Evolutionary conservation across 2,797 vertebrate species (phyloP).

Genomic region (Neosilurus mollespiculum): DNA sequence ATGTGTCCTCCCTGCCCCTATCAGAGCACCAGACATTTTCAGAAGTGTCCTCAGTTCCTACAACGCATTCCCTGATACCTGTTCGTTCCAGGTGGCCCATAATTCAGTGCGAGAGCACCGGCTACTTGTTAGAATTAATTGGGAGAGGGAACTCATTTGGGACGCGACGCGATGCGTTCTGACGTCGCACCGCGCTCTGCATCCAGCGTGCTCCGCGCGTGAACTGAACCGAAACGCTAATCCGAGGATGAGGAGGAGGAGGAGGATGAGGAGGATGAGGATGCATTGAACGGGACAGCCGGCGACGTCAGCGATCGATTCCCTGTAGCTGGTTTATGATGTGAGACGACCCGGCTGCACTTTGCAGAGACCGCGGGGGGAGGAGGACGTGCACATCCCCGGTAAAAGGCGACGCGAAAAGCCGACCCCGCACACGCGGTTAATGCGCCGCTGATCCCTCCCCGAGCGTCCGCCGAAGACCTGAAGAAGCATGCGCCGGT

Average conservation of each 20-base stretch:
- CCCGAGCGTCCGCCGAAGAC: not conserved
- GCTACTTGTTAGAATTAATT: constrained; percentile 20
- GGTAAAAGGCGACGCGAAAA: too few species aligned
- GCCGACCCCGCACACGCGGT: too few species aligned
- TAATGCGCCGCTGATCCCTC: not conserved
- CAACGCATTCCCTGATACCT: not conserved
- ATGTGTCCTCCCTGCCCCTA: not conserved
- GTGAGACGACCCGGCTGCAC: constrained; percentile 23
- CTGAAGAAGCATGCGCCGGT: constrained; percentile 62
- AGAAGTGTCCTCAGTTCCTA: not conserved
- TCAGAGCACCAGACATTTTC: not conserved
- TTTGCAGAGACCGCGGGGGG: not conserved
- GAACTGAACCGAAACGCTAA: not conserved
- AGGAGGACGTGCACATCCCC: not conserved
- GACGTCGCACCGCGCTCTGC: constrained; percentile 48
- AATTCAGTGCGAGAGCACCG: not conserved
- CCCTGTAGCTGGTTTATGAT: constrained; percentile 21
- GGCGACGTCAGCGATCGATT: constrained; percentile 28
- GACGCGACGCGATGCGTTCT: constrained; percentile 73
- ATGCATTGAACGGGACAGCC: constrained; percentile 28
- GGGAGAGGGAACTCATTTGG: not conserved
- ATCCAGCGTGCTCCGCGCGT: constrained; percentile 8
- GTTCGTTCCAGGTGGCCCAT: not conserved
- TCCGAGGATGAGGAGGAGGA: not conserved
- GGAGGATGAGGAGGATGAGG: not conserved